These are phyloP conservation scores for Eptesicus fuscus DNA, from an alignment of 2,113 vertebrate genomes.

Conservation along the genomic window DNA sequence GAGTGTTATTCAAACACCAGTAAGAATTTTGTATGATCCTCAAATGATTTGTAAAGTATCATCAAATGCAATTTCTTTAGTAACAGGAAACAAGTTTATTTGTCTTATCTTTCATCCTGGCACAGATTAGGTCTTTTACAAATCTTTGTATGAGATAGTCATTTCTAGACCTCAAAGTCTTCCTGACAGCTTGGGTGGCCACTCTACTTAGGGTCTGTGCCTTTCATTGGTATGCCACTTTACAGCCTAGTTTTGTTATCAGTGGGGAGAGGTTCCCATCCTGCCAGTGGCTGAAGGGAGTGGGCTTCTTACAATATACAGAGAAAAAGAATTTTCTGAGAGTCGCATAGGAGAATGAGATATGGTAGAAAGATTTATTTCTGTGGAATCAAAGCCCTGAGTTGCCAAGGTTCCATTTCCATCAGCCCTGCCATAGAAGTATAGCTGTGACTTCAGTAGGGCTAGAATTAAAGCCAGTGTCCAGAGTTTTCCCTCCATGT, in stretches of 20 bases:
- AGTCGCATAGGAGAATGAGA: neutral
- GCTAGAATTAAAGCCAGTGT: neutral
- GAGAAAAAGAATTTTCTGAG: neutral
- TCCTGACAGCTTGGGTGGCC: neutral
- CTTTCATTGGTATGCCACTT: neutral
- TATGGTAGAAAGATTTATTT: neutral
- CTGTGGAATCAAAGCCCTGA: neutral
- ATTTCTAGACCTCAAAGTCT: neutral
- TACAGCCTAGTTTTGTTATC: neutral
- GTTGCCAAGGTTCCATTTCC: neutral
- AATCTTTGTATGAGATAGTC: neutral
- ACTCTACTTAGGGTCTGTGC: neutral
- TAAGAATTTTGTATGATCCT: conserved; percentile 28
- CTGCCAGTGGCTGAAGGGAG: neutral
- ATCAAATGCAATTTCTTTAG: conserved; percentile 27
- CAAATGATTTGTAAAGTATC: conserved; percentile 31
- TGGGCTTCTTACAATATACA: neutral
- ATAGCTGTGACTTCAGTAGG: neutral
- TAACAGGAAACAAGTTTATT: conserved; percentile 28
- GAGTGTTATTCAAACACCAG: conserved; percentile 37
- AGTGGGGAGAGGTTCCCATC: neutral
- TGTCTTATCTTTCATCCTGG: conserved; percentile 31
- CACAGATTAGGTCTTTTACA: neutral
- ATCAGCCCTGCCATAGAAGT: neutral
- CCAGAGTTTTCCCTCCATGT: neutral